phyloP scores from a whole-genome alignment of 2,888 invertebrate genomes.

The Cosmorhoe ocellata region DNA sequence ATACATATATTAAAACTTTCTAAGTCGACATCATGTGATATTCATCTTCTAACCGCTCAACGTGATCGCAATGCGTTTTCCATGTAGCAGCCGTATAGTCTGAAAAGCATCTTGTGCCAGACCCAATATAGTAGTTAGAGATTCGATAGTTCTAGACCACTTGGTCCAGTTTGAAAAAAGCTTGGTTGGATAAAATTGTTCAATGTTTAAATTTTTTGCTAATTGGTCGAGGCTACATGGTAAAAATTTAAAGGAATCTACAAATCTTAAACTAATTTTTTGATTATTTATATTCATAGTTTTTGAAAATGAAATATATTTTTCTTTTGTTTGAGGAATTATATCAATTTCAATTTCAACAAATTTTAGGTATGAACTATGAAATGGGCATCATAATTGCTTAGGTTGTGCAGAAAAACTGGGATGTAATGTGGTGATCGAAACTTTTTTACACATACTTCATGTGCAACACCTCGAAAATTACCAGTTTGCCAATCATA shows the following conservation, averaged over 20 bases:
- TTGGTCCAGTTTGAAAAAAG: too few relatives aligned
- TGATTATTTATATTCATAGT: constrained; percentile 14
- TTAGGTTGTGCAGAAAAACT: constrained; percentile 14
- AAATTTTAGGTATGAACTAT: constrained; percentile 31
- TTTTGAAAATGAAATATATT: constrained; percentile 46
- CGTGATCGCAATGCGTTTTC: too few relatives aligned
- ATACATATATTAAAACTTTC: too few relatives aligned
- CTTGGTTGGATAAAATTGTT: too few relatives aligned
- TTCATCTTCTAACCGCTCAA: too few relatives aligned
- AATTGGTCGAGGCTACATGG: constrained; percentile 21
- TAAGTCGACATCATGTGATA: too few relatives aligned
- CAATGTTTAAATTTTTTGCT: constrained; percentile 15
- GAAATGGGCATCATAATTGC: constrained; percentile 43
- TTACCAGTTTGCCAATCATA: constrained; percentile 35
- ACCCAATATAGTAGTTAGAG: too few relatives aligned
- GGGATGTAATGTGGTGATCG: constrained; percentile 2
- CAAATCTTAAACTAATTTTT: constrained; percentile 20
- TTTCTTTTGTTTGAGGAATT: constrained; percentile 42
- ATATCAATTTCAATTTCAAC: too few relatives aligned
- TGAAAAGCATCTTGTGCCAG: too few relatives aligned
- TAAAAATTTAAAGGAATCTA: constrained; percentile 30
- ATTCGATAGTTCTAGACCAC: too few relatives aligned
- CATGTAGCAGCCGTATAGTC: too few relatives aligned
- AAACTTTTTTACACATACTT: constrained; percentile 35
- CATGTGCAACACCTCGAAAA: constrained; percentile 37